Evolutionary conservation across 2,888 invertebrate species (phyloP).

Genomic region (Perizoma affinitatum): DNA sequence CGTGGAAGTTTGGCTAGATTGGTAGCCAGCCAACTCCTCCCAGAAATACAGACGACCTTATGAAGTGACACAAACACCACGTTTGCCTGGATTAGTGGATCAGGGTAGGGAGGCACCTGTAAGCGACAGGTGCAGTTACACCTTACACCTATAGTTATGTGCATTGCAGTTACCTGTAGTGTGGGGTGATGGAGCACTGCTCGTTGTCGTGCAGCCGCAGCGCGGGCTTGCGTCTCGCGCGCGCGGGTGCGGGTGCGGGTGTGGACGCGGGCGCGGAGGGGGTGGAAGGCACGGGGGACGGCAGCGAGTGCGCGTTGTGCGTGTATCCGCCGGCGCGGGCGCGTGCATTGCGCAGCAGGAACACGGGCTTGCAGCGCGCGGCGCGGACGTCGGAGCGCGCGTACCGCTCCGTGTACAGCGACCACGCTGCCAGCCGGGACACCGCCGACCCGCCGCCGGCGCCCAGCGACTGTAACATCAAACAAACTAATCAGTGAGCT

Average conservation of each 20-base stretch:
- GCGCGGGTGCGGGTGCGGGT: constrained; percentile 22
- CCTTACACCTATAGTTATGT: no score
- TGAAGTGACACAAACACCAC: no score
- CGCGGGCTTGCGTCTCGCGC: constrained; percentile 55
- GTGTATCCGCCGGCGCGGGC: constrained; percentile 60
- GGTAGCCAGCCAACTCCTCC: no score
- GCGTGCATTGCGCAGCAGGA: constrained; percentile 64
- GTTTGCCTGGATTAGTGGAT: no score
- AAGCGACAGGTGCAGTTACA: no score
- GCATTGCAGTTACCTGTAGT: constrained; percentile 14
- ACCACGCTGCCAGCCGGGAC: constrained; percentile 60
- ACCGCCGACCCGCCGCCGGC: constrained; percentile 46
- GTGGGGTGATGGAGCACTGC: constrained; percentile 30
- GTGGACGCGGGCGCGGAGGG: constrained; percentile 12
- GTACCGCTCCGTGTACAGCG: constrained; percentile 66
- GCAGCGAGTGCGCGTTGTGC: constrained; percentile 47
- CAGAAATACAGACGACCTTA: no score
- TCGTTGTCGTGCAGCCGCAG: constrained; percentile 56
- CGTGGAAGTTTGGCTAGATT: no score
- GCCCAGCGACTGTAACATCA: constrained; percentile 6
- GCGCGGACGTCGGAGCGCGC: constrained; percentile 54
- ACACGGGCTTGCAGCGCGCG: constrained; percentile 64
- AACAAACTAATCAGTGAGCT: background rate
- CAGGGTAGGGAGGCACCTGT: no score
- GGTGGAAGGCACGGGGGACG: constrained; percentile 40